Base-by-base conservation (phyloP, 2,888 invertebrate genomes). In the Drosophila macrospina region DNA sequence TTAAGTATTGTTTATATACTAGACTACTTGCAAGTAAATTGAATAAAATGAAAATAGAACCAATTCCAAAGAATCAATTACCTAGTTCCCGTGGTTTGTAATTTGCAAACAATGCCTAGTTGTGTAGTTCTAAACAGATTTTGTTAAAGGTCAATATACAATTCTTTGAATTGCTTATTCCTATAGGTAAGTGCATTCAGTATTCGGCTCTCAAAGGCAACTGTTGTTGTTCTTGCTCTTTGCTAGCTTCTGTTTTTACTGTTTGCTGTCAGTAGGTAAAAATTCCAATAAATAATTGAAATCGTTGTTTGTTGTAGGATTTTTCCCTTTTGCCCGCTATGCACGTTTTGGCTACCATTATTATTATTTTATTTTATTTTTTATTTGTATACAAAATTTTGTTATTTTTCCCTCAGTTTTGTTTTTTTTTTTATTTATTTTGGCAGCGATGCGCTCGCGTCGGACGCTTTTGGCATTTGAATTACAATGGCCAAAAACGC, bases 271-370 rank as follows among this genome's bases (percentile, higher is more conserved):
- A 83, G 83, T 85, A 82, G 83, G 83, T 83, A 83, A 83, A 83
- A 83, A 83, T 83, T 83, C 86, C 83, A 85, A 83, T 83, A 83
- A 83, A 83, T 83, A 83, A 83, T 83, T 83, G 83, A 86, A 83
- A 85, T 78, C 78, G 86, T 73, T 78, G 73, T 68, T 81, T 82
- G 81, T 69, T 81, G 70, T 65, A 60, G 48, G 47, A 7, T 41
- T 55, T 55, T 37, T 57, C 42, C 54, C 50, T 47, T 55, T 64
- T 47, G 44, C 55, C 55, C 59, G 44, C 48, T 55, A 8, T 50
- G 63, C 54, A 63, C 66, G 75, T 67, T 70, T 71, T 64, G 52
- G 32, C 66, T 37, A n/a, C 66, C 60, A 75, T 75, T 74, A 72
- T 74, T 68, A 75, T 74, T 74, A 65, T 57, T 64, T 63, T 54